Evolutionary conservation across 2,888 invertebrate genomes (phyloP).

Genomic region (Parthenolecanium corni): DNA sequence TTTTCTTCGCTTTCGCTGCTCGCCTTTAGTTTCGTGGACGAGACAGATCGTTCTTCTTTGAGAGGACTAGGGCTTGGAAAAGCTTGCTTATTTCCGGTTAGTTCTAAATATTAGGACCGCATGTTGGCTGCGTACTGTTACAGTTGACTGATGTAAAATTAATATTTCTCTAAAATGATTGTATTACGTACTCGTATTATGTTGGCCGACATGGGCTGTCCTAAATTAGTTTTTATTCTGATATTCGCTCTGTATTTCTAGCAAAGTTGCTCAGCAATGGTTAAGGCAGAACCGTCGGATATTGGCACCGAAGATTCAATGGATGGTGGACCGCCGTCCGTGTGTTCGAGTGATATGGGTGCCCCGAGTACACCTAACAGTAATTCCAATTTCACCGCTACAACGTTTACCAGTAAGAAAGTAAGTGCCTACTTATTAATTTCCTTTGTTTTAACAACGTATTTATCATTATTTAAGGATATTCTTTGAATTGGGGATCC

Average conservation of each 20-base stretch:
- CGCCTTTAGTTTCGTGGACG: background rate
- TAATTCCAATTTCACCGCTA: conserved; percentile 19
- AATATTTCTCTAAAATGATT: too few relatives aligned
- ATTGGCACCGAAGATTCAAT: conserved; percentile 62
- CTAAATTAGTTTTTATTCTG: background rate
- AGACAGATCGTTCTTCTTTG: background rate
- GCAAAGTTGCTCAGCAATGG: conserved; percentile 21
- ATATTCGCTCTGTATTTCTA: background rate
- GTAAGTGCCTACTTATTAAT: background rate
- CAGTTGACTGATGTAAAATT: background rate
- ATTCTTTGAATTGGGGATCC: too few relatives aligned
- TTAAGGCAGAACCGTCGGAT: conserved; percentile 35
- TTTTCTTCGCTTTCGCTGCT: background rate
- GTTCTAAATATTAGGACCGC: background rate
- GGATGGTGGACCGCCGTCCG: conserved; percentile 65
- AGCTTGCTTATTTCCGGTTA: background rate
- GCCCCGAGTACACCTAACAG: conserved; percentile 41
- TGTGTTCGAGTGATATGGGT: conserved; percentile 65
- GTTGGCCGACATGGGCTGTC: too few relatives aligned
- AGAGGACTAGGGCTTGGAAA: background rate
- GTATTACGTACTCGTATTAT: too few relatives aligned
- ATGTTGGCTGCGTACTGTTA: background rate
- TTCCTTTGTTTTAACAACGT: too few relatives aligned
- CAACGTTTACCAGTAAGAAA: conserved; percentile 16
- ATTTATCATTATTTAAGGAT: too few relatives aligned